A percentile compares a stretch with the other conserved stretches of the same genome.
Conservation (phyloP, 2,888 invertebrate genomes). For the Magallana nippona region DNA sequence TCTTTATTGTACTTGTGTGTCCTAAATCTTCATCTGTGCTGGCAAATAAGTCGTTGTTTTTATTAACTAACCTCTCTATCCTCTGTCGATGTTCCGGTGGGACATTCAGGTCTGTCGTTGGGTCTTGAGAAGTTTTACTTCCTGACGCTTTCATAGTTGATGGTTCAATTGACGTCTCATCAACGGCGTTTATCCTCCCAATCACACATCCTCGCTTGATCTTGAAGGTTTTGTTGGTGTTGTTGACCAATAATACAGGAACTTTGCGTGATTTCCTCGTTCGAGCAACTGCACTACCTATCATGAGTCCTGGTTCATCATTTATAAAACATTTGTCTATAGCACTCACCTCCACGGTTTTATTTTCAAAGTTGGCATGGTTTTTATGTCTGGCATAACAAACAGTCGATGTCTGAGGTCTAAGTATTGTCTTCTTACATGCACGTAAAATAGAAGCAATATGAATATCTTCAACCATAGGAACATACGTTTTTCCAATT, state of each 20-base stretch:
- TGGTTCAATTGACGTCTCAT: not conserved
- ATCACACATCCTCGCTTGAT: slow-evolving; percentile 39
- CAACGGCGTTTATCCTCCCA: slow-evolving; percentile 17
- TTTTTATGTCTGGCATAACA: slow-evolving; percentile 9
- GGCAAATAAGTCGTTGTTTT: slow-evolving; percentile 49
- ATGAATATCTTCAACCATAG: slow-evolving; percentile 43
- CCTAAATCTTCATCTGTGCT: slow-evolving; percentile 46
- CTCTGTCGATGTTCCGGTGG: slow-evolving; percentile 9
- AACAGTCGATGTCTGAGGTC: slow-evolving; percentile 25
- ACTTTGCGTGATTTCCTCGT: not conserved
- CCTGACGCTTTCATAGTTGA: not conserved
- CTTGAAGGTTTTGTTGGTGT: not conserved
- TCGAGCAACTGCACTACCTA: not conserved
- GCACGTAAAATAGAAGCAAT: not conserved
- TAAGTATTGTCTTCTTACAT: not conserved
- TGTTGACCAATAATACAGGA: not conserved
- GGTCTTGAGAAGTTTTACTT: not conserved
- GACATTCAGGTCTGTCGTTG: not conserved
- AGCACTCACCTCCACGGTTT: not conserved
- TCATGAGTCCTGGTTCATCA: not conserved
- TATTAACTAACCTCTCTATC: slow-evolving; percentile 15
- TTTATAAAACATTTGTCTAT: not conserved
- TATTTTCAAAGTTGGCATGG: not conserved
- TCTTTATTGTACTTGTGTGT: slow-evolving; percentile 49
- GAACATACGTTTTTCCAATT: slow-evolving; percentile 43